Conservation (phyloP, 53 echinoderm and acorn worm genomes). For the Temnopleurus reevesii region DNA sequence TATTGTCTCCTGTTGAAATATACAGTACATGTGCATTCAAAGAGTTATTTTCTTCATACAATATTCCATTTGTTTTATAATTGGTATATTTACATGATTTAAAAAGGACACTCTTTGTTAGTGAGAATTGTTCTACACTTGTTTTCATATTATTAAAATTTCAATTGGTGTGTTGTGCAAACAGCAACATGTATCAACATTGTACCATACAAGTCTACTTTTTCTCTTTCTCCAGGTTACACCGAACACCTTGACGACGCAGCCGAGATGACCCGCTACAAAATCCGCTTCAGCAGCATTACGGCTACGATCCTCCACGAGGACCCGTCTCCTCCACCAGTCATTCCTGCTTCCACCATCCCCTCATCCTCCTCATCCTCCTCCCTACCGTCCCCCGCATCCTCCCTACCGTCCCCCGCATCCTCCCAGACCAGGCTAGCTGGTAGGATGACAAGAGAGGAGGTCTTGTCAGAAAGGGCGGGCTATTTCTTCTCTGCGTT, state of each 20-base stretch:
- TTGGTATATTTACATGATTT: too few relatives aligned
- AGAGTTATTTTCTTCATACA: too few relatives aligned
- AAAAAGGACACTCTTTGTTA: too few relatives aligned
- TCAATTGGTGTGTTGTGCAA: too few relatives aligned
- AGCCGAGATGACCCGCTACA: constrained; percentile 80
- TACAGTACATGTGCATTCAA: too few relatives aligned
- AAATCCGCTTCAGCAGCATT: constrained; percentile 88
- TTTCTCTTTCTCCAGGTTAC: constrained; percentile 10
- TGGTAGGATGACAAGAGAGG: constrained; percentile 41
- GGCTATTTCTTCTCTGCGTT: constrained; percentile 72
- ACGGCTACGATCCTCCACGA: constrained; percentile 89
- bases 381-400: background rate
- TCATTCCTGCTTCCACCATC: constrained; percentile 27
- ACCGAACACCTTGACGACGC: constrained; percentile 49
- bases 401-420: constrained; percentile 6
- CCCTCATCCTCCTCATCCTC: constrained; percentile 24
- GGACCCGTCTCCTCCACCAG: constrained; percentile 72
- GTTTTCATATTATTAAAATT: too few relatives aligned
- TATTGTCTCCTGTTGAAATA: too few relatives aligned
- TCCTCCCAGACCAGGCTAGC: background rate
- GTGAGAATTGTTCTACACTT: too few relatives aligned
- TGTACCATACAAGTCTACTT: too few relatives aligned
- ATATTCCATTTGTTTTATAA: too few relatives aligned
- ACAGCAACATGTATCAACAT: too few relatives aligned
- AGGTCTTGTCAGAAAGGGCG: constrained; percentile 71